Evolutionary conservation across 2,113 vertebrate species (phyloP), one percentile per base, ranked within the genome.

Genomic region (Thymallus thymallus): DNA sequence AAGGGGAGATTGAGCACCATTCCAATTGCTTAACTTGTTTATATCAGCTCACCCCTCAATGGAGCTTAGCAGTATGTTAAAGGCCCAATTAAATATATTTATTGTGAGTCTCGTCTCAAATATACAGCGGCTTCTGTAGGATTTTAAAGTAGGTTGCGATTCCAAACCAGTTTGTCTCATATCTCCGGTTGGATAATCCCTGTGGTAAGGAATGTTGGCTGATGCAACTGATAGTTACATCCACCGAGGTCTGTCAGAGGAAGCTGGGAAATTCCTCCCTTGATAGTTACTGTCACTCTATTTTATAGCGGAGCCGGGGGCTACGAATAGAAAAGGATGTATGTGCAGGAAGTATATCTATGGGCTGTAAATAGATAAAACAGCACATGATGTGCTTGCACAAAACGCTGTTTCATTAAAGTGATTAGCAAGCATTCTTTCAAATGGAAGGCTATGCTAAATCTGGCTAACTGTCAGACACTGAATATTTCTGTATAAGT

Each of bases 11-110:
- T 79, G 76, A 81, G 84, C 67, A 63, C 69, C 75, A 72, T 82
- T 84, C 80, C 75, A 79, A 82, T 79, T 81, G 76, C 83, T 77
- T 80, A 85, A 84, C 80, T 78, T 80, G 71, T 86, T 88, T 82
- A 80, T 76, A 83, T 86, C 75, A 71, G 35, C 48, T 62, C 22
- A 61, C 61, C 60, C 83, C 78, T 77, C 62, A 81, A 60, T 3
- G 46, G 65, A 65, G 79, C 80, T 82, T 76, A 75, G 51, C 81
- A 84, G 73, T 74, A 80, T 76, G 77, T 87, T 78, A 74, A 23
- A 71, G 76, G 78, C 81, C 77, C 81, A 88, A 86, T 91, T 87
- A n/a, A n/a, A n/a, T n/a, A n/a, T n/a, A n/a, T n/a, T n/a, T n/a
- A n/a, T n/a, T n/a, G n/a, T n/a, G n/a, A n/a, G n/a, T n/a, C n/a